phyloP scores from a whole-genome alignment of 1,140 invertebrate species.

The Cherax destructor region DNA sequence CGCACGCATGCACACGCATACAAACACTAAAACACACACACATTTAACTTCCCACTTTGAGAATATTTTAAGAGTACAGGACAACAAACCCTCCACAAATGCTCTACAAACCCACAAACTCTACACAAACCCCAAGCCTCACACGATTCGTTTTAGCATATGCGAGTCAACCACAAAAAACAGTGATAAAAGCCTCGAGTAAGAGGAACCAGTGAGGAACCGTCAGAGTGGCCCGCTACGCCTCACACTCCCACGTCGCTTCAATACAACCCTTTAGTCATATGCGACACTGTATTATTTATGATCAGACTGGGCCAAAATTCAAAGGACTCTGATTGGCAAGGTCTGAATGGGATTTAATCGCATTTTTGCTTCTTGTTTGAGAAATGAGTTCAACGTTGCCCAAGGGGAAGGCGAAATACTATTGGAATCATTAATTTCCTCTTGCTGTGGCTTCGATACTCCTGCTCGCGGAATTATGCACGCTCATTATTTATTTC shows the following conservation, averaged over 20 bases:
- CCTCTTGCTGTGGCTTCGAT: conserved; percentile 10
- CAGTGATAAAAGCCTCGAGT: no score
- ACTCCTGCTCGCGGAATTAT: conserved; percentile 40
- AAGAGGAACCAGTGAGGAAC: background rate
- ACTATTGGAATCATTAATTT: conserved; percentile 51
- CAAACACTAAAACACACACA: background rate
- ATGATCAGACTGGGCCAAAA: conserved; percentile 30
- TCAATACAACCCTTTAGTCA: conserved; percentile 53
- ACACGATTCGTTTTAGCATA: no score
- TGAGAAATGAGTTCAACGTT: conserved; percentile 45
- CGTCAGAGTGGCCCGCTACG: conserved; percentile 9
- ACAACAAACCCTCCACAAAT: no score
- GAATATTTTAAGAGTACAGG: no score
- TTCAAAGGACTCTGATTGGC: conserved; percentile 55
- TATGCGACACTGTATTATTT: conserved; percentile 60
- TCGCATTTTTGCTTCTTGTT: conserved; percentile 52
- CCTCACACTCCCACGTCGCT: background rate
- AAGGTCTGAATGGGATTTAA: conserved; percentile 54
- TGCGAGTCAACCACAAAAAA: no score
- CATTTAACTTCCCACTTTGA: no score
- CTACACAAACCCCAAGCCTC: no score
- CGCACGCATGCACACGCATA: background rate
- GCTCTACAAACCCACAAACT: no score
- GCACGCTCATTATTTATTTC: conserved; percentile 52
- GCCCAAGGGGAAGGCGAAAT: conserved; percentile 10